These are phyloP conservation scores for Silurus meridionalis DNA, from an alignment of 2,113 vertebrate genomes.

Conservation along the genomic window DNA sequence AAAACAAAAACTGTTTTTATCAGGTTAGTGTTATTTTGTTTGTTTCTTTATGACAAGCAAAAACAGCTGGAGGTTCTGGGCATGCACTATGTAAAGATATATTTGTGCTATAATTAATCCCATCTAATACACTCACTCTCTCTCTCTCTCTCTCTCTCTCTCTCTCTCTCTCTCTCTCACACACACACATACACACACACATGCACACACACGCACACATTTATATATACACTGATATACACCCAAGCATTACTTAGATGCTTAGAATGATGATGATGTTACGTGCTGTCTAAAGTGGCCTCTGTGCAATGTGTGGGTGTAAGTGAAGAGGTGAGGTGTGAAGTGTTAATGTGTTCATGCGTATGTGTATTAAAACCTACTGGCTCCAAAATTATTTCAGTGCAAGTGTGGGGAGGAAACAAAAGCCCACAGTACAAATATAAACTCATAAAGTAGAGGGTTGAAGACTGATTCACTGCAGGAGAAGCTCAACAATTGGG, in stretches of 20 bases:
- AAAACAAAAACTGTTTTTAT: neutral
- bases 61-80: neutral
- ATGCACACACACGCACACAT: neutral
- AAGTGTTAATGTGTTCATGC: conserved; percentile 43
- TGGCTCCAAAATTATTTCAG: conserved; percentile 44
- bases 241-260: conserved; percentile 35
- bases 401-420: conserved; percentile 19
- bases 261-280: conserved; percentile 40
- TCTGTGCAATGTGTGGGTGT: conserved; percentile 47
- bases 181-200: neutral
- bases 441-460: conserved; percentile 34
- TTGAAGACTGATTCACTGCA: neutral
- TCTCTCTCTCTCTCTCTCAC: no score
- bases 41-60: neutral
- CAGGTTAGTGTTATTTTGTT: neutral
- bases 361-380: conserved; percentile 48
- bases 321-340: conserved; percentile 42
- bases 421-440: conserved; percentile 21
- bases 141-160: no score
- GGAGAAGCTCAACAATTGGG: neutral
- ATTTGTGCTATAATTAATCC: conserved; percentile 1
- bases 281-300: conserved; percentile 46
- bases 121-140: neutral
- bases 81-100: neutral
- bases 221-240: conserved; percentile 11